A percentile compares a stretch with the other conserved stretches of the same genome.
Evolutionary conservation across 2,797 vertebrate genomes (phyloP).

Genomic region (Lophius americanus): DNA sequence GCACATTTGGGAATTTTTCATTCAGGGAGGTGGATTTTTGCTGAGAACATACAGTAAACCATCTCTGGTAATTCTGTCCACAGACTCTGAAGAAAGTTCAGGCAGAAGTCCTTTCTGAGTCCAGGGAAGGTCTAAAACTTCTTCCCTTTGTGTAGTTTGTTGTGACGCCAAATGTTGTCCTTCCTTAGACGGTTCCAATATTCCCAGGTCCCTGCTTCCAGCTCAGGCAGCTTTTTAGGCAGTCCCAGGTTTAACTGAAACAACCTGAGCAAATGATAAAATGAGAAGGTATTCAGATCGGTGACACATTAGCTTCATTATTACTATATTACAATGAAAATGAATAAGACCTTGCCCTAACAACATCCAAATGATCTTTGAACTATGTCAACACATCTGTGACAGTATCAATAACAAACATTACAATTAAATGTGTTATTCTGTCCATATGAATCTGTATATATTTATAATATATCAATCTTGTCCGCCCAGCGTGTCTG

Average conservation of each 20-base stretch:
- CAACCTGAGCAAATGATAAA: constrained; percentile 79
- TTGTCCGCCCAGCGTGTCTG: background rate
- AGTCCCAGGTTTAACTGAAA: constrained; percentile 87
- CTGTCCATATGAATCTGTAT: background rate
- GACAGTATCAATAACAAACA: background rate
- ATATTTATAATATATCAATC: background rate
- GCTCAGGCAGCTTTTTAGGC: constrained; percentile 82
- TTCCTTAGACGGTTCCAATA: constrained; percentile 92
- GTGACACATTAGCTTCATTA: background rate
- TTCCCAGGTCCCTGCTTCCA: constrained; percentile 79
- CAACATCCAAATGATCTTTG: background rate
- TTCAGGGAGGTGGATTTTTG: constrained; percentile 1
- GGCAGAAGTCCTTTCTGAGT: background rate
- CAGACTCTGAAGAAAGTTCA: constrained; percentile 11
- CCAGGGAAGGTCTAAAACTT: constrained; percentile 76
- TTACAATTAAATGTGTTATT: background rate
- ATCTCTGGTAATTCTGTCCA: constrained; percentile 12
- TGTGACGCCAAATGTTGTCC: constrained; percentile 87
- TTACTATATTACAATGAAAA: background rate
- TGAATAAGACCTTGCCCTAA: no score
- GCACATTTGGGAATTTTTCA: background rate
- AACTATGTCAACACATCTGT: background rate
- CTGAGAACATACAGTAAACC: background rate
- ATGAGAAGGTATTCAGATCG: background rate
- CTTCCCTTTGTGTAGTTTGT: constrained; percentile 85